Base-by-base conservation (phyloP, 1,140 invertebrate species). In the Drosophila baimaii region DNA sequence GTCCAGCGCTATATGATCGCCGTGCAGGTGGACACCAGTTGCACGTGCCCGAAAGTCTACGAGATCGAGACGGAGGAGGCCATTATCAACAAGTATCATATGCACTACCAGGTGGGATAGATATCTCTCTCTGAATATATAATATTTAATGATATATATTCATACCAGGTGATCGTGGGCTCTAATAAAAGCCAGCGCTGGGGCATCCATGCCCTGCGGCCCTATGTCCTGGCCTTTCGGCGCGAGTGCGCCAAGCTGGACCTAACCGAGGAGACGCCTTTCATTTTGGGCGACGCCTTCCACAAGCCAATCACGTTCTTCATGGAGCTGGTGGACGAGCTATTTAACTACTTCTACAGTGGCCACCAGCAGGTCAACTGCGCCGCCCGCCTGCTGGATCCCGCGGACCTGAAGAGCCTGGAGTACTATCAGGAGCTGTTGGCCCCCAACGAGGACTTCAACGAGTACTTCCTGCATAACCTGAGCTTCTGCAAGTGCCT, bases 241-340 rank as follows among this genome's bases (percentile, higher is more conserved):
- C 55, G 61, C 0, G 62, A 75, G 21, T 77, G 58, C 33, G 10
- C 12, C 0, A 44, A 57, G 6, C 10, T 91, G 51, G 29, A 91
- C 31, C 9, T 70, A 33, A 37, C 23, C 0, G 25, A 52, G 3
- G 56, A 81, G 19, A 70, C 62, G 0, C 52, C 79, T 0, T 71
- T 91, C 4, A 65, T 89, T 2, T 1, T 52, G 29, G 90, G 90
- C 25, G 90, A 91, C 19, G 35, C 69, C 0, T 89, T 83, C 4
- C 90, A 91, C 56, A 90, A 90, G 46, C 90, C 90, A 1, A 77
- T 91, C 27, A 35, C 58, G 27, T 91, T 86, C 62, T 91, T 79
- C 15, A 74, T 91, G 0, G 72, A 81, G 2, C 41, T 91, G 31
- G 69, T 76, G 17, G 76, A 89, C 7, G 86, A 91, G 31, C 5